A percentile compares a stretch with the other conserved stretches of the same genome.
These are phyloP conservation scores for Tipula unca DNA, from an alignment of 2,888 invertebrate species.

Conservation along the genomic window DNA sequence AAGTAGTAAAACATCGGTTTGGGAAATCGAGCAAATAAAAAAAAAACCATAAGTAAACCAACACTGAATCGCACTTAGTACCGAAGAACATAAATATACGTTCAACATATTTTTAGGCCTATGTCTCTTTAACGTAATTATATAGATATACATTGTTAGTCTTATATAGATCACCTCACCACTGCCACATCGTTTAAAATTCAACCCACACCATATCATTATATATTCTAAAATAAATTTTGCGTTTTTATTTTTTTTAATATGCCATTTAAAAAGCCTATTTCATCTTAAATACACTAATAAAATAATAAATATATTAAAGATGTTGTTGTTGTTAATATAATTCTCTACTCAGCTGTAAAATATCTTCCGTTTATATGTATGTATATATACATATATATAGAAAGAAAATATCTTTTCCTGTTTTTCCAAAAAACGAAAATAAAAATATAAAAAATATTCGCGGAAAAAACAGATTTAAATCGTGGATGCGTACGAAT, in stretches of 20 bases:
- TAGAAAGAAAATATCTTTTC: background rate
- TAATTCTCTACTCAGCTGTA: background rate
- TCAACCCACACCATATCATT: background rate
- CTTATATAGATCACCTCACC: background rate
- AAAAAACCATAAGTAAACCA: no score
- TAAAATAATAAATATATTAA: background rate
- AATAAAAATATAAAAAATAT: background rate
- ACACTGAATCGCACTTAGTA: background rate
- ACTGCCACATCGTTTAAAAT: background rate
- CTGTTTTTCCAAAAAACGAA: background rate
- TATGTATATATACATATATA: no score
- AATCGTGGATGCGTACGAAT: background rate
- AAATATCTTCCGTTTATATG: background rate
- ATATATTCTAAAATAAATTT: background rate
- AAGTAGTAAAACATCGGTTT: no score
- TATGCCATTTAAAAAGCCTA: background rate
- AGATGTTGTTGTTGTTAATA: background rate
- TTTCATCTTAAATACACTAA: conserved; percentile 14
- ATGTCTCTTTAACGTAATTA: background rate
- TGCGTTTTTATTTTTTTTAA: background rate
- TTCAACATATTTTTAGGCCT: background rate
- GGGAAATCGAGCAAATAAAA: no score
- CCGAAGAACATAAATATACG: background rate
- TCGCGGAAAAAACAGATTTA: background rate
- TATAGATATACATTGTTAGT: background rate